Evolutionary conservation across 2,797 vertebrate genomes (phyloP).

Genomic region (Picus viridis): DNA sequence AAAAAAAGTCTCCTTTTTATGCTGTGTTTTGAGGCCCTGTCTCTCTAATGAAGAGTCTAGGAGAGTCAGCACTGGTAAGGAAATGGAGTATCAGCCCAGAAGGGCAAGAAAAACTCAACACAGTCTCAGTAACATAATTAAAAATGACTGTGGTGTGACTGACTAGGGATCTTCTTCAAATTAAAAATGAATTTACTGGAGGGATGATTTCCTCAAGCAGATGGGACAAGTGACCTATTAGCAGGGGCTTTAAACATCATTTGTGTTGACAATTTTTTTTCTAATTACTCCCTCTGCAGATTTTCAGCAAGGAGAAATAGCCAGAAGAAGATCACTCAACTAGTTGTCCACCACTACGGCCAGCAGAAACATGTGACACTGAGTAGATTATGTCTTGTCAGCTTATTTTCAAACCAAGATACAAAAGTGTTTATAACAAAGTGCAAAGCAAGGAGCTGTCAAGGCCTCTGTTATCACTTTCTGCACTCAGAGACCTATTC

Average conservation of each 20-base stretch:
- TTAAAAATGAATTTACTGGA: conserved; percentile 32
- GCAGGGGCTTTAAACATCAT: conserved; percentile 7
- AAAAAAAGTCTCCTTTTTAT: background rate
- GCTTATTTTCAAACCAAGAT: background rate
- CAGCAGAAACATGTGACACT: background rate
- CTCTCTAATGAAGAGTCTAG: background rate
- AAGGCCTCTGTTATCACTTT: background rate
- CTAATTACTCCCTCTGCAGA: conserved; percentile 14
- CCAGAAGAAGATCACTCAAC: background rate
- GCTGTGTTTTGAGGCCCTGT: background rate
- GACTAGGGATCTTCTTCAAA: conserved; percentile 13
- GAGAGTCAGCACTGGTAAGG: background rate
- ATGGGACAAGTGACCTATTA: background rate
- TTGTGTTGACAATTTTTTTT: conserved; percentile 4
- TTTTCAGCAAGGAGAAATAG: conserved; percentile 5
- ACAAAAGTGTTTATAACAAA: background rate
- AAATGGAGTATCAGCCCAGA: background rate
- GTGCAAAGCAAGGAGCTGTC: background rate
- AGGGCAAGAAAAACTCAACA: background rate
- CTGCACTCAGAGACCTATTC: background rate
- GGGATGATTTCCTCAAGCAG: conserved; percentile 29
- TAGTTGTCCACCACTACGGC: background rate
- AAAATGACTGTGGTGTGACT: conserved; percentile 38
- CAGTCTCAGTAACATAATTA: conserved; percentile 12
- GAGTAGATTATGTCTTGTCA: background rate